Percentiles rank a stretch among this genome's conserved stretches.
Conservation (phyloP, 2,113 vertebrate genomes). For the Nicator chloris region DNA sequence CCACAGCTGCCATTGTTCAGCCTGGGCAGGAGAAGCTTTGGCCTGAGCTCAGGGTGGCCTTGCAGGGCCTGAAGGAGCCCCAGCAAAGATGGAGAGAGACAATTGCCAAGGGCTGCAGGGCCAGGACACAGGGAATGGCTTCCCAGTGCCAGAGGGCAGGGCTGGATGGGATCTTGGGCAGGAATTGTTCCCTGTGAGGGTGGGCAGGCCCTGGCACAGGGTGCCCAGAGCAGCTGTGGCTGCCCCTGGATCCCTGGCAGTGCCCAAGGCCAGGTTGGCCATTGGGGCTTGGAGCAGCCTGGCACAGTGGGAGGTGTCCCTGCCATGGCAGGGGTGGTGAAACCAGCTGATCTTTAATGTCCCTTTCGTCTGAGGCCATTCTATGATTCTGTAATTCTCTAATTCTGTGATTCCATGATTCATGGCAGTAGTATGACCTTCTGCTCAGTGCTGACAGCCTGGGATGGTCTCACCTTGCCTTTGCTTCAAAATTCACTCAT, state of each 20-base stretch:
- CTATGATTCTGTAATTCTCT: neutral
- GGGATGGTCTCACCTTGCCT: neutral
- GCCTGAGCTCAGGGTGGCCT: neutral
- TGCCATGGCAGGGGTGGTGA: neutral
- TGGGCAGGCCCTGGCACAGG: fast-evolving
- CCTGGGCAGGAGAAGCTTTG: neutral
- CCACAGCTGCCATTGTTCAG: neutral
- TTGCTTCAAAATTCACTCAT: neutral
- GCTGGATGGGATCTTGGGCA: too few relatives aligned
- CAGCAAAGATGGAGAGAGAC: neutral
- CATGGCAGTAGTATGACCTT: neutral
- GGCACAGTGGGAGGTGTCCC: neutral
- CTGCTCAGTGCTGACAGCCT: neutral
- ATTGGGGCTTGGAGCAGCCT: neutral
- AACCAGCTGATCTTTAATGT: neutral
- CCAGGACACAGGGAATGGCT: too few relatives aligned
- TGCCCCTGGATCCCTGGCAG: neutral
- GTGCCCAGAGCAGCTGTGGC: fast-evolving
- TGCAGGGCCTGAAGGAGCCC: neutral
- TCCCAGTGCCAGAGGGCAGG: too few relatives aligned
- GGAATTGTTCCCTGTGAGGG: too few relatives aligned
- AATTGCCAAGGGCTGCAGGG: neutral
- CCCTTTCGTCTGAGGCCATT: neutral
- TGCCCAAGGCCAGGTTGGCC: neutral
- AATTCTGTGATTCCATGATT: neutral